Evolutionary conservation across 2,113 vertebrate genomes (phyloP).

Genomic region (Cromileptes altivelis): DNA sequence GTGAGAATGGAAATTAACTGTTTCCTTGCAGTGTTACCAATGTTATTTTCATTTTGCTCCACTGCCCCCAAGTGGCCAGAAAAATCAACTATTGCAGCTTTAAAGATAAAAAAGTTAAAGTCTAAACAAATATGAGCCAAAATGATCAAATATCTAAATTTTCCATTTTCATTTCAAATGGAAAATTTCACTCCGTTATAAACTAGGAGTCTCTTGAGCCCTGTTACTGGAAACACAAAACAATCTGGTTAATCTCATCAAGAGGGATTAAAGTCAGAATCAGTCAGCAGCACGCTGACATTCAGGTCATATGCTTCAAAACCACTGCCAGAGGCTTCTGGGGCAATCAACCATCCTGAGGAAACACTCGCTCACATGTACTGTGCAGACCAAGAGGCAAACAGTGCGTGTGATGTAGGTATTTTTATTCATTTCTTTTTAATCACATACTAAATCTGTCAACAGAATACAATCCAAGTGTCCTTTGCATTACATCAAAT

Average conservation of each 20-base stretch:
- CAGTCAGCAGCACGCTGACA: not conserved
- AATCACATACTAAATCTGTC: constrained; percentile 1
- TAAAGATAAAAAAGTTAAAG: not conserved
- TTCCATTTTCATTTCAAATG: not conserved
- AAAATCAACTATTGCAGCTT: not conserved
- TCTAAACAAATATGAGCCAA: not conserved
- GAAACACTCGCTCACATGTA: not conserved
- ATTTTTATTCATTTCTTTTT: not conserved
- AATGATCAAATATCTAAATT: not conserved
- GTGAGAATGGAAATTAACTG: no score
- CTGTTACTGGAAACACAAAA: constrained; percentile 29
- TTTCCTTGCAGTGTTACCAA: no score
- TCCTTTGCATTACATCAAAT: not conserved
- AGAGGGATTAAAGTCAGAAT: constrained; percentile 39
- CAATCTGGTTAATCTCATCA: constrained; percentile 27
- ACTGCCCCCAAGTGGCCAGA: not conserved
- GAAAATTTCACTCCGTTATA: not conserved
- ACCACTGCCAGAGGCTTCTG: not conserved
- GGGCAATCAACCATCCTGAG: constrained; percentile 11
- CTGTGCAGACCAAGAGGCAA: not conserved
- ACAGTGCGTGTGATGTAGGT: not conserved
- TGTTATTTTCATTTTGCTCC: not conserved
- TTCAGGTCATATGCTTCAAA: constrained; percentile 25
- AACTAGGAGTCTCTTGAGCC: not conserved
- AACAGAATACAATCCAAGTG: constrained; percentile 3